Evolutionary conservation across 92 coral and sea anemone genomes (phyloP), one percentile per base, ranked within the genome.

Genomic region (Parazoanthus atlanticus): DNA sequence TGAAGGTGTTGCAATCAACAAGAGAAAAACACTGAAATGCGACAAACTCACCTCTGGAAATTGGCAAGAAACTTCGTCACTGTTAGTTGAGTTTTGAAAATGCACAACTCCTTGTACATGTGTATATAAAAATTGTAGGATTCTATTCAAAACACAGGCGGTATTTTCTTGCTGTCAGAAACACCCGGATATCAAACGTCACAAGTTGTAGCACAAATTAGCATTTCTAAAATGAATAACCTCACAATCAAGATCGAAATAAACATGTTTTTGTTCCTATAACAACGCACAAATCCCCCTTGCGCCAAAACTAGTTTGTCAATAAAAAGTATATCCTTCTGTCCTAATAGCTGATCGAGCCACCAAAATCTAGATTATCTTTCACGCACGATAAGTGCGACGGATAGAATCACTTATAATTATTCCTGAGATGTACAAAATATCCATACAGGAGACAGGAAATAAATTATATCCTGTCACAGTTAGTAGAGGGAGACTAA

Each of bases 141-240:
- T 41, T n/a, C 5, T 7, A 38, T 26, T 19, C 54, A 76, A 77
- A 36, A 36, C 33, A 8, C 11, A 26, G 26, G 21, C 36, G n/a
- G 82, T 78, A 46, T 46, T 47, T 78, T 43, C 66, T 7, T 9
- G 15, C 25, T 43, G 64, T 78, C 66, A 78, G 34, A 49, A 78
- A 30, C 82, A 78, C 82, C 82, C 82, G 82, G 82, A 47, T 78
- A 75, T 75, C 29, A 36, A 36, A 36, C 79, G 82, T 78, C 82
- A 49, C 66, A 49, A 30, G 26, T 10, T 38, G 58, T 13, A 76
- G 56, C 17, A 76, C 8, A 43, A n/a, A 78, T 78, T 78, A 43
- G 82, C 82, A 78, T 78, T 43, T 78, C 11, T 15, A 7, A 15
- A 43, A 19, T 21, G 28, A 30, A 12, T 70, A 36, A 70, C 74